These are phyloP conservation scores for Gobiocypris rarus DNA, from an alignment of 2,113 vertebrate genomes.

Conservation along the genomic window DNA sequence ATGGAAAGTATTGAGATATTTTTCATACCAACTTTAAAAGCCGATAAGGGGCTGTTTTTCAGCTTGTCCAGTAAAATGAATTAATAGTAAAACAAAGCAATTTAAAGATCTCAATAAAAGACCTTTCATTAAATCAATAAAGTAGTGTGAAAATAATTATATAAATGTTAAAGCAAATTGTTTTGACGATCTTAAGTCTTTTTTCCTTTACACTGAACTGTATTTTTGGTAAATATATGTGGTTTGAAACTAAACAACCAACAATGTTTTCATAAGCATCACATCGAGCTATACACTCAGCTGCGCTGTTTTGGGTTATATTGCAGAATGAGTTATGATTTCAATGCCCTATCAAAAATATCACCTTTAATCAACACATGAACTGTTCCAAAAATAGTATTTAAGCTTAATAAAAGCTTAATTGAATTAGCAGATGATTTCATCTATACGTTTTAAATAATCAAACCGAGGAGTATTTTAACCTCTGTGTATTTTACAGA, in stretches of 20 bases:
- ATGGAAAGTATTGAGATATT: neutral
- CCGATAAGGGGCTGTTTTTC: neutral
- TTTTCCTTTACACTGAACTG: neutral
- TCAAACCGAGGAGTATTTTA: conserved; percentile 28
- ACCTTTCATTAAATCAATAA: neutral
- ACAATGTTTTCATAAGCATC: neutral
- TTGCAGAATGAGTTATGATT: conserved; percentile 40
- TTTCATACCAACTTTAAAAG: neutral
- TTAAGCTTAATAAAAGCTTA: conserved; percentile 61
- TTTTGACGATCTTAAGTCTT: neutral
- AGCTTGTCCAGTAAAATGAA: neutral
- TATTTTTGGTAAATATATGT: neutral
- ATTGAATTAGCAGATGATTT: conserved; percentile 58
- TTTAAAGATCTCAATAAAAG: neutral
- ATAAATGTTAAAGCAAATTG: conserved; percentile 20
- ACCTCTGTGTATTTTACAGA: conserved; percentile 18
- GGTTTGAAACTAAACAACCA: neutral
- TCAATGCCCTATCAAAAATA: conserved; percentile 76
- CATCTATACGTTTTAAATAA: conserved; percentile 59
- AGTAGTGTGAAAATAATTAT: conserved; percentile 7
- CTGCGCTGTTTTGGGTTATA: neutral
- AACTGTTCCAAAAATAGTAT: conserved; percentile 74
- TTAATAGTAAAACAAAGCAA: neutral
- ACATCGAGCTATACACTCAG: neutral
- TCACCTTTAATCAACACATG: conserved; percentile 60